Conservation (phyloP, 2,888 invertebrate species). For the Drosophila neutralis region DNA sequence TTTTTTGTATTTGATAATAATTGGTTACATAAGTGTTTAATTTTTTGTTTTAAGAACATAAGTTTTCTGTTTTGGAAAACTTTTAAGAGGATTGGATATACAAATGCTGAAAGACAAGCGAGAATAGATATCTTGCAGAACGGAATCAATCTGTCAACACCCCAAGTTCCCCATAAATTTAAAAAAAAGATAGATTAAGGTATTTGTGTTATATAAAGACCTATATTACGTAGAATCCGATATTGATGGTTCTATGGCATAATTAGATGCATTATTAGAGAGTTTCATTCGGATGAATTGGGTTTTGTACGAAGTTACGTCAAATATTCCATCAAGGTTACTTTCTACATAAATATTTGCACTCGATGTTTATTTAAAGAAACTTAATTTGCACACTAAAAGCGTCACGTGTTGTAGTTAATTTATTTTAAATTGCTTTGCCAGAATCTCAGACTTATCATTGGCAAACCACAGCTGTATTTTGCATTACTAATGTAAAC, state of each 20-base stretch:
- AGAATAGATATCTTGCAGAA: not conserved
- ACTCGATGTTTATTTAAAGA: not conserved
- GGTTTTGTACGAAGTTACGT: not conserved
- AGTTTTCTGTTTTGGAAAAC: too few species aligned
- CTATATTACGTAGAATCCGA: too few species aligned
- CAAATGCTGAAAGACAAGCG: too few species aligned
- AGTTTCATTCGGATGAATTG: too few species aligned
- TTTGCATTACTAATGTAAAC: not conserved
- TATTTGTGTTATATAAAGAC: not conserved
- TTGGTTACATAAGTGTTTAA: too few species aligned
- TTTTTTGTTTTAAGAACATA: too few species aligned
- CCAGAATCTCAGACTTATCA: not conserved
- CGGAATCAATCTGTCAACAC: not conserved
- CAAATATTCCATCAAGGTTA: not conserved
- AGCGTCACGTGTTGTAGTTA: not conserved
- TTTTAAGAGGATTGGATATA: too few species aligned
- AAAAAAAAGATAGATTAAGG: not conserved
- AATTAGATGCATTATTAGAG: too few species aligned
- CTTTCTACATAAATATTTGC: not conserved
- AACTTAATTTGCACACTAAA: not conserved
- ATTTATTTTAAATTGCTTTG: not conserved
- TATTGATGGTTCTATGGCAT: too few species aligned
- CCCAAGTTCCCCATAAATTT: not conserved
- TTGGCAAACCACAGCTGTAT: not conserved
- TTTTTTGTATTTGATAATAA: not conserved